Evolutionary conservation across 2,797 vertebrate species (phyloP).

Genomic region (Forpus xanthops): DNA sequence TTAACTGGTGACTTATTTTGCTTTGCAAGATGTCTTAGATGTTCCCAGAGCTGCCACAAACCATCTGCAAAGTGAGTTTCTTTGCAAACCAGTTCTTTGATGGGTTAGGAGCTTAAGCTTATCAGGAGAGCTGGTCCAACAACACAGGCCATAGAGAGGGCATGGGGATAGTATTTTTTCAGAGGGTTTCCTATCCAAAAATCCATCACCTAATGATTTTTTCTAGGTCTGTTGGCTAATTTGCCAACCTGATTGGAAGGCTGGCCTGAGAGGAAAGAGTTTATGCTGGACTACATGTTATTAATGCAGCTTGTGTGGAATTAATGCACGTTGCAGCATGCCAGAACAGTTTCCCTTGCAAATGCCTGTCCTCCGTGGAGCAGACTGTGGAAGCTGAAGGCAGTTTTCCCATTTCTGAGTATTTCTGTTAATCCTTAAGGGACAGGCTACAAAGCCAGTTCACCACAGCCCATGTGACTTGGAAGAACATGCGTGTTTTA

Average conservation of each 20-base stretch:
- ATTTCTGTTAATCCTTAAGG: not conserved
- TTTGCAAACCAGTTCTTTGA: not conserved
- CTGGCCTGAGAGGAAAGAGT: not conserved
- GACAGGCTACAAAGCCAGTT: not conserved
- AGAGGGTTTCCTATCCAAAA: not conserved
- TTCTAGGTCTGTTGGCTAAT: not conserved
- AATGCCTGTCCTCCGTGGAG: not conserved
- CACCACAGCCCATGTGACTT: fast-evolving
- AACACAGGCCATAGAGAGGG: not conserved
- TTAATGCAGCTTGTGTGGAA: not conserved
- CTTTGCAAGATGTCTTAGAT: not conserved
- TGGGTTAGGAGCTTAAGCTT: not conserved
- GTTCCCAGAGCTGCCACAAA: not conserved
- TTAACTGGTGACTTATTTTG: not conserved
- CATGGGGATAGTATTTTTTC: not conserved
- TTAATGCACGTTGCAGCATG: not conserved
- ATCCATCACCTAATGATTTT: not conserved
- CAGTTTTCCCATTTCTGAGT: not conserved
- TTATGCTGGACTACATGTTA: not conserved
- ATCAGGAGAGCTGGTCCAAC: not conserved
- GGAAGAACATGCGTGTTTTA: not conserved
- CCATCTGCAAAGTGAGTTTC: not conserved
- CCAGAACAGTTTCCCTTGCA: not conserved
- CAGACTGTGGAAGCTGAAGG: not conserved
- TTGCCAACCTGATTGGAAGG: not conserved